Evolutionary conservation across 2,888 invertebrate genomes (phyloP), one percentile per base, ranked within the genome.

Genomic region (Nomada goodeniana): DNA sequence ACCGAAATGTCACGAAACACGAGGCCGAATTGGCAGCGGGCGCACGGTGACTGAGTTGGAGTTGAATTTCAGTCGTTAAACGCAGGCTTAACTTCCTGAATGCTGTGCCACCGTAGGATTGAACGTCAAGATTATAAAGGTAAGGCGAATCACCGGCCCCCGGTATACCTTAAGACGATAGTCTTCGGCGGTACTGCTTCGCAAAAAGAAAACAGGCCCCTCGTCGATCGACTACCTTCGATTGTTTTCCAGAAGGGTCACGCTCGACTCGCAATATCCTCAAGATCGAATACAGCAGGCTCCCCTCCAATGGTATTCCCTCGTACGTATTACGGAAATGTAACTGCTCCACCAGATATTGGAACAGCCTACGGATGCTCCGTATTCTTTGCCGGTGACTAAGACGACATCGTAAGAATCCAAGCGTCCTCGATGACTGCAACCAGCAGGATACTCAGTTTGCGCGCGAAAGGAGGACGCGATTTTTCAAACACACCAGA

Each of bases 401-500:
- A 55, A 20, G 47, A 50, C 2, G 47, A 10, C 44, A 29, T 47
- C 29, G 59, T n/a, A 29, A 26, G 44, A 47, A 50, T 50, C 26
- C n/a, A 47, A 18, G 2, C 26, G 44, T 64, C 4, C 23, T 47
- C 20, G 20, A 29, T 60, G 42, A 52, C 59, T 29, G 11, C 53
- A 18, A 20, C 26, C n/a, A 20, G 1, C 23, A 50, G 42, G 29
- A 50, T 50, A 26, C 53, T 50, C 42, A 53, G 68, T 64, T 82
- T 76, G 82, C 72, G 82, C 82, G 82, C 82, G 82, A 82, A 82
- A 73, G 23, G 47, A 59, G n/a, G 26, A 26, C n/a, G 10, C 26
- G 61, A 61, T 63, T 61, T 67, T 70, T 52, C 11, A 29, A n/a
- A 59, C 42, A 15, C 26, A 2, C 11, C 42, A 2, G 15, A 23